These are phyloP conservation scores for Pasiphila rectangulata DNA, from an alignment of 2,888 invertebrate genomes.

Conservation along the genomic window DNA sequence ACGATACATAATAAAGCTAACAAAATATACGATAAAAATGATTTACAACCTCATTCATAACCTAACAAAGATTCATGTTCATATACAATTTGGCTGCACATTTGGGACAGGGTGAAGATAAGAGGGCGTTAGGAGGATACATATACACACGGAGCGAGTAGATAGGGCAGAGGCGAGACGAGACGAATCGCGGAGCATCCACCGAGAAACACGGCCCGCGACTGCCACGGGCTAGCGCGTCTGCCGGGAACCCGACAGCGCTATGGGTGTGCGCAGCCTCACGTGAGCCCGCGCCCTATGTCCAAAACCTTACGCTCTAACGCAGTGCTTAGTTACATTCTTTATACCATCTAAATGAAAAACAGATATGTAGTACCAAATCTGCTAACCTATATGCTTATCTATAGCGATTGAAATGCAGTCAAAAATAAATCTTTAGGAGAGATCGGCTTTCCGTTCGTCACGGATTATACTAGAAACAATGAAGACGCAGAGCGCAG, in stretches of 20 bases:
- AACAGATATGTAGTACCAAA: too few relatives aligned
- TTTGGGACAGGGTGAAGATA: slow-evolving; percentile 40
- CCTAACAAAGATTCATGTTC: slow-evolving; percentile 72
- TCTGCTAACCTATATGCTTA: too few relatives aligned
- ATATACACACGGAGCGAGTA: slow-evolving; percentile 57
- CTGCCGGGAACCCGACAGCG: slow-evolving; percentile 33
- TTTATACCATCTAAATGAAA: too few relatives aligned
- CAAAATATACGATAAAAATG: slow-evolving; percentile 78
- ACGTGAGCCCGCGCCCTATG: slow-evolving; percentile 4
- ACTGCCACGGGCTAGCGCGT: slow-evolving; percentile 32
- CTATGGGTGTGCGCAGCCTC: slow-evolving; percentile 26
- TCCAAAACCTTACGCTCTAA: background rate
- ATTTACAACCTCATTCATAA: slow-evolving; percentile 79
- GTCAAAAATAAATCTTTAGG: too few relatives aligned
- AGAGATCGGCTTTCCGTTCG: too few relatives aligned
- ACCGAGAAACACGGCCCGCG: slow-evolving; percentile 12
- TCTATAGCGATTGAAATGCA: too few relatives aligned
- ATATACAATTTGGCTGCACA: slow-evolving; percentile 64
- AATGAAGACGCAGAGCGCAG: too few relatives aligned
- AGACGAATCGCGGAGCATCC: slow-evolving; percentile 17
- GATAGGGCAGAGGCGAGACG: slow-evolving; percentile 15
- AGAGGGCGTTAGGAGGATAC: slow-evolving; percentile 52
- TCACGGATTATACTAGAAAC: too few relatives aligned
- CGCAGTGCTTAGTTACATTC: slow-evolving; percentile 2
- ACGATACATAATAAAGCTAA: slow-evolving; percentile 75